Conservation (phyloP, 2,113 vertebrate species). For the Gadus macrocephalus region DNA sequence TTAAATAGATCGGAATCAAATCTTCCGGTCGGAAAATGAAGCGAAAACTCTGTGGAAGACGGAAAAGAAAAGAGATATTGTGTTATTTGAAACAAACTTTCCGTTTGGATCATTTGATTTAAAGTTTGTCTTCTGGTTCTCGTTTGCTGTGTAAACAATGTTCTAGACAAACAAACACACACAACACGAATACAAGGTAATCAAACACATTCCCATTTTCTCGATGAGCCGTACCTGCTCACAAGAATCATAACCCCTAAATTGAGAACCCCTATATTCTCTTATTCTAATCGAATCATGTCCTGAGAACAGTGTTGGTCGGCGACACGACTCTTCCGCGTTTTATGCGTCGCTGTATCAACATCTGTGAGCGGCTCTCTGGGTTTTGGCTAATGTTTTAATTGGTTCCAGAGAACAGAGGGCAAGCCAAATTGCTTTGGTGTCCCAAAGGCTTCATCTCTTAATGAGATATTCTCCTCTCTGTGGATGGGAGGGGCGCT, state of each 20-base stretch:
- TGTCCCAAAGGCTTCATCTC: slow-evolving; percentile 66
- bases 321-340: slow-evolving; percentile 40
- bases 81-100: slow-evolving; percentile 31
- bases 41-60: slow-evolving; percentile 40
- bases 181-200: not conserved
- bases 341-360: slow-evolving; percentile 49
- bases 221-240: not conserved
- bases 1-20: slow-evolving; percentile 58
- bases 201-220: not conserved
- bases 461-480: slow-evolving; percentile 74
- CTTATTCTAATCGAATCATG: too few relatives aligned
- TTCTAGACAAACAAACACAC: not conserved
- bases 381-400: slow-evolving; percentile 74
- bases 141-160: not conserved
- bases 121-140: slow-evolving; percentile 8
- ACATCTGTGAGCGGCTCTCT: slow-evolving; percentile 61
- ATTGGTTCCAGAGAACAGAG: slow-evolving; percentile 74
- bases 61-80: slow-evolving; percentile 15
- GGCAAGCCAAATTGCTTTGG: slow-evolving; percentile 73
- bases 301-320: too few relatives aligned
- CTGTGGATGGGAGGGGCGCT: slow-evolving; percentile 66
- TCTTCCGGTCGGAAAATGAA: slow-evolving; percentile 32
- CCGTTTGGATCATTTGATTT: slow-evolving; percentile 11
- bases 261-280: too few relatives aligned
- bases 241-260: too few relatives aligned